Evolutionary conservation across 2,888 invertebrate genomes (phyloP).

Genomic region (Leptothorax acervorum): DNA sequence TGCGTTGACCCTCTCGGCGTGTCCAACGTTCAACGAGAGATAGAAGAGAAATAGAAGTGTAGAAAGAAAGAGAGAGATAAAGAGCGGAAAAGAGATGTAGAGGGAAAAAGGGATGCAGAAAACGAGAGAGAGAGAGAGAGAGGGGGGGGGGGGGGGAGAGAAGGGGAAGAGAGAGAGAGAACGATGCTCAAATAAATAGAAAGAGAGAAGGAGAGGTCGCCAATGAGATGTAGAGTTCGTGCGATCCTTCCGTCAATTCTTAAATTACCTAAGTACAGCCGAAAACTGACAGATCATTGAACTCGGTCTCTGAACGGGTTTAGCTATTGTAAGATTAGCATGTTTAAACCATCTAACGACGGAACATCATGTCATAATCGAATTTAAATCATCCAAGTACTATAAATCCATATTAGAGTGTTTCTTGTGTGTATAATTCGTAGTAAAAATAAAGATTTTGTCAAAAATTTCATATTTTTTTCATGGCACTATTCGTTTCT

Average conservation of each 20-base stretch:
- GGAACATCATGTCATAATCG: constrained; percentile 64
- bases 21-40: constrained; percentile 73
- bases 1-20: constrained; percentile 83
- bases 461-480: background rate
- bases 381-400: constrained; percentile 37
- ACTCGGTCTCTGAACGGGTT: constrained; percentile 59
- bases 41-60: constrained; percentile 50
- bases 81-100: constrained; percentile 57
- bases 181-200: constrained; percentile 22
- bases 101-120: constrained; percentile 35
- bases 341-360: constrained; percentile 61
- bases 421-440: background rate
- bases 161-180: constrained; percentile 53
- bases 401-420: too few relatives aligned
- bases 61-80: constrained; percentile 69
- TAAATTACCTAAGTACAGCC: constrained; percentile 59
- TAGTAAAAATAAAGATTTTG: background rate
- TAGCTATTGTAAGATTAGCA: constrained; percentile 54
- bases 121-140: constrained; percentile 70
- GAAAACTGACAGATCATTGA: constrained; percentile 72
- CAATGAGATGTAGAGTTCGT: constrained; percentile 73
- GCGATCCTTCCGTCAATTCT: constrained; percentile 71
- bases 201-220: constrained; percentile 48
- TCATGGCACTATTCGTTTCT: background rate
- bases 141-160: constrained; percentile 52